Evolutionary conservation across 92 coral and sea anemone species (phyloP), one percentile per base, ranked within the genome.

Genomic region (Metridium senile): DNA sequence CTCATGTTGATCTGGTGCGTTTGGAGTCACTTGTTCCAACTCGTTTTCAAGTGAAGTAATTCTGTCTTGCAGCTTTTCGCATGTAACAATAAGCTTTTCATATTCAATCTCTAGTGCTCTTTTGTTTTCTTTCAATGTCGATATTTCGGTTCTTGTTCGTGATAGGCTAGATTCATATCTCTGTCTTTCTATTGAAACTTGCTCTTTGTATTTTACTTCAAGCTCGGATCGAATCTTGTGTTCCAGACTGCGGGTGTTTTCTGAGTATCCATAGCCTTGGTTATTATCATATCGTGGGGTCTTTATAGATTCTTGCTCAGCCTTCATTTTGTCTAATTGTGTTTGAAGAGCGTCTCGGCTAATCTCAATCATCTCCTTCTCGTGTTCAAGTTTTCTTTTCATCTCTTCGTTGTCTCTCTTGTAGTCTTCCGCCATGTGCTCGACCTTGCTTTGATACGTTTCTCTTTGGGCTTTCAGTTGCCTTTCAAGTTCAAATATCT

Each of bases 331-430:
- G 43, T 74, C 62, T 2, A 84, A 62, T 75, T 79, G 72, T 73
- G 74, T 75, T 33, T 82, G 83, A 76, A 81, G 59, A 34, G 75
- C 84, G 27, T 81, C 89, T 19, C 83, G 39, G 43, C 80, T 83
- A 0, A 83, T 78, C 58, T 77, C 79, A 21, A 82, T 47, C 71
- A 90, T 74, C 25, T 78, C 83, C 43, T 79, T 84, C 29, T 90
- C 91, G 34, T 90, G 91, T 57, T 82, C 86, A 46, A 79, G 66
- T 62, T 74, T 82, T 27, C 87, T 71, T 29, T 66, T 72, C 58
- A 78, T 64, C 28, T 81, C 90, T 47, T 78, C 88, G 57, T 23
- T 81, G 52, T 82, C 90, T 19, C 87, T 66, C 26, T 74, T 79
- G 34, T 45, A 58, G 67, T 89, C 74, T 28, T 79, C 72, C 9